Percentiles rank a stretch among this genome's conserved stretches.
These are phyloP conservation scores for Augochlora pura DNA, from an alignment of 1,140 invertebrate genomes.

Conservation along the genomic window DNA sequence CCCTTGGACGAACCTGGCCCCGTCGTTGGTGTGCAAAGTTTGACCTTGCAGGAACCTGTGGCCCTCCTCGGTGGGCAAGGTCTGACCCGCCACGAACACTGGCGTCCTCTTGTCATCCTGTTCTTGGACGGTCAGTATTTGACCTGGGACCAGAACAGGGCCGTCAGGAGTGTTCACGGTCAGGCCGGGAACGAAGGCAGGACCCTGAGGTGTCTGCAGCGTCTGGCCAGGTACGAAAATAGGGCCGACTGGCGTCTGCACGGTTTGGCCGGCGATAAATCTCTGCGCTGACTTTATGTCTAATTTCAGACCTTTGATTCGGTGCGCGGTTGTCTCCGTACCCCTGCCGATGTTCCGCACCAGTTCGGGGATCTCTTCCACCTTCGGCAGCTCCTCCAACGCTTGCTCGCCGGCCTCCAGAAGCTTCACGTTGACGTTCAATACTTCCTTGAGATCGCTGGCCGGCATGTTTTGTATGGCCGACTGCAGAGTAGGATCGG, in stretches of 20 bases:
- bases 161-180: slow-evolving; percentile 85
- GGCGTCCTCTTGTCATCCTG: slow-evolving; percentile 70
- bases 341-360: slow-evolving; percentile 84
- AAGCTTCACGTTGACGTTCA: slow-evolving; percentile 82
- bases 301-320: slow-evolving; percentile 84
- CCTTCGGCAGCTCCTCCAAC: slow-evolving; percentile 81
- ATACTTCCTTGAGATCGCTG: slow-evolving; percentile 81
- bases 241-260: slow-evolving; percentile 85
- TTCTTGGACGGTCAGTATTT: slow-evolving; percentile 80
- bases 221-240: slow-evolving; percentile 88
- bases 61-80: slow-evolving; percentile 67
- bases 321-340: slow-evolving; percentile 81
- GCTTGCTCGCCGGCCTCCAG: slow-evolving; percentile 78
- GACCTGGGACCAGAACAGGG: slow-evolving; percentile 85
- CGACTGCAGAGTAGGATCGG: slow-evolving; percentile 71
- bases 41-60: slow-evolving; percentile 80
- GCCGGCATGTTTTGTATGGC: slow-evolving; percentile 78
- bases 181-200: slow-evolving; percentile 87
- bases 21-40: slow-evolving; percentile 77
- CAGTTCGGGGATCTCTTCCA: slow-evolving; percentile 84
- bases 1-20: slow-evolving; percentile 83
- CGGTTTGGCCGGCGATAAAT: slow-evolving; percentile 85
- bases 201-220: slow-evolving; percentile 84
- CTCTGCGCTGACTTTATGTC: slow-evolving; percentile 84
- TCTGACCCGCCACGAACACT: slow-evolving; percentile 81